Conservation (phyloP, 2,888 invertebrate species). For the Meganola albula region DNA sequence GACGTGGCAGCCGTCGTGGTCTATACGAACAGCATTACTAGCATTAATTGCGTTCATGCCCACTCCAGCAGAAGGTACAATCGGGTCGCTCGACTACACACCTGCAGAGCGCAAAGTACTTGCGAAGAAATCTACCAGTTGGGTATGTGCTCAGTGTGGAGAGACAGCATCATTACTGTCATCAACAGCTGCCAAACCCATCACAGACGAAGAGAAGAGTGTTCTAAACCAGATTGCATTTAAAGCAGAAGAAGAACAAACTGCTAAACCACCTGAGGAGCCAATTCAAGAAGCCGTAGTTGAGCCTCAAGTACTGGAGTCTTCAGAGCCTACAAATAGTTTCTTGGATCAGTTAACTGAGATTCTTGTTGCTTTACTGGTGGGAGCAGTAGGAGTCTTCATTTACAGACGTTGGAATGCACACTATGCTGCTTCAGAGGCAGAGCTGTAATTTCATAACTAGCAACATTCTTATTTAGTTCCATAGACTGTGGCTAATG, state of each 20-base stretch:
- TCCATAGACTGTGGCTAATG: too few species aligned
- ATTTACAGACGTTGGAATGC: constrained; percentile 66
- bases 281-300: constrained; percentile 44
- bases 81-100: constrained; percentile 93
- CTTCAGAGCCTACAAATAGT: constrained; percentile 52
- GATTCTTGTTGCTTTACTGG: constrained; percentile 59
- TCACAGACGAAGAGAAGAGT: constrained; percentile 68
- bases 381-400: constrained; percentile 65
- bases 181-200: constrained; percentile 66
- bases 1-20: constrained; percentile 98
- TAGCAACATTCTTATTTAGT: too few species aligned
- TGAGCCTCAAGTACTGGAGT: constrained; percentile 55
- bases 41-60: constrained; percentile 97
- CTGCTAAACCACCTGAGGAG: constrained; percentile 49
- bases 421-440: constrained; percentile 40
- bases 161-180: constrained; percentile 58
- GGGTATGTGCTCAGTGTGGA: constrained; percentile 64
- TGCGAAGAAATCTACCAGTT: constrained; percentile 82
- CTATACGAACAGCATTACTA: constrained; percentile 93
- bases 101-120: constrained; percentile 88
- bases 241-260: constrained; percentile 68
- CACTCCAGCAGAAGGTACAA: constrained; percentile 91
- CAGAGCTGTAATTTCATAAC: constrained; percentile 50
- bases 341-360: constrained; percentile 66
- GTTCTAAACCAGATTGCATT: constrained; percentile 71